Percentiles rank a stretch among this genome's conserved stretches.
Evolutionary conservation across 2,797 vertebrate genomes (phyloP).

Genomic region (Discoglossus pictus): DNA sequence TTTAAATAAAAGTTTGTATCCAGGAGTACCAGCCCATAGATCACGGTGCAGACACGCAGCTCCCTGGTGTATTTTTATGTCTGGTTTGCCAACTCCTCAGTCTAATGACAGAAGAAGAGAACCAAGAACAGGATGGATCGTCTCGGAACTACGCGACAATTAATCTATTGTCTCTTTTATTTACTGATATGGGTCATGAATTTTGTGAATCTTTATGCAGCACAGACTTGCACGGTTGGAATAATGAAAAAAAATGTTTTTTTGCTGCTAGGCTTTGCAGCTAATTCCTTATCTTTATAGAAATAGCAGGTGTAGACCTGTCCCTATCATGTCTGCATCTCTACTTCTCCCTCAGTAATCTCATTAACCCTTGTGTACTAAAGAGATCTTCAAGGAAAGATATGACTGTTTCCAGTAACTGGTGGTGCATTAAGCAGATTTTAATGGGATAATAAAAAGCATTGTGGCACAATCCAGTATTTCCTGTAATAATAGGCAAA

Average conservation of each 20-base stretch:
- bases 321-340: constrained; percentile 8
- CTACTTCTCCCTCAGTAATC: background rate
- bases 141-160: background rate
- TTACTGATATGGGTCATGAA: constrained; percentile 17
- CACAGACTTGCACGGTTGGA: constrained; percentile 11
- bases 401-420: background rate
- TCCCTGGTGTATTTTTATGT: constrained; percentile 1
- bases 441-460: no score
- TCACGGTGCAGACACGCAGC: no score
- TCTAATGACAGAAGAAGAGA: constrained; percentile 8
- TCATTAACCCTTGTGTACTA: background rate
- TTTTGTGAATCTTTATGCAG: background rate
- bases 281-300: constrained; percentile 22
- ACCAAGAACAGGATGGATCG: background rate
- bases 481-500: no score
- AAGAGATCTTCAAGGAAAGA: no score
- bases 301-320: constrained; percentile 9
- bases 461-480: no score
- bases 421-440: background rate
- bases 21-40: no score
- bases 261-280: constrained; percentile 11
- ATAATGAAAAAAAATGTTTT: background rate
- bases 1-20: no score
- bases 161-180: constrained; percentile 23
- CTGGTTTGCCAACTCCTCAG: background rate